phyloP scores from a whole-genome alignment of 2,888 invertebrate genomes.

The Leucozona laternaria region DNA sequence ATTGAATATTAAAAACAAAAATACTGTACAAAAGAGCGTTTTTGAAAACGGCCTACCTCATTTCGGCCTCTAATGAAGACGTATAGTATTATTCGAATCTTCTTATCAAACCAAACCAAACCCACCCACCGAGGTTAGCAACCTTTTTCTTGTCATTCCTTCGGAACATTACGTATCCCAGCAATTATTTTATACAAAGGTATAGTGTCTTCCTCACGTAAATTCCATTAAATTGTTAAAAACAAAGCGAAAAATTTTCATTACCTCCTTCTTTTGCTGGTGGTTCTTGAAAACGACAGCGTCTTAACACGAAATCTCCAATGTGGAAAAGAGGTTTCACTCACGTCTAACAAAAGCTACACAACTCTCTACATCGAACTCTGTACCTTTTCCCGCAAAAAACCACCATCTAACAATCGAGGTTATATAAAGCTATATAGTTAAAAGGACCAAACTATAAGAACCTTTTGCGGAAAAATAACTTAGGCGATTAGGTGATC shows the following conservation, averaged over 20 bases:
- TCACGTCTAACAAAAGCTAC: background rate
- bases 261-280: conserved; percentile 44
- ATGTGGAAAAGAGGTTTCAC: conserved; percentile 30
- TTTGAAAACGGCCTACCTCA: no score
- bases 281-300: conserved; percentile 5
- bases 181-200: no score
- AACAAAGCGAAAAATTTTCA: conserved; percentile 67
- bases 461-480: conserved; percentile 47
- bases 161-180: conserved; percentile 39
- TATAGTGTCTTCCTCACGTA: conserved; percentile 66
- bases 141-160: background rate
- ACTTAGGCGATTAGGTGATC: conserved; percentile 69
- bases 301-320: conserved; percentile 1
- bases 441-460: conserved; percentile 38
- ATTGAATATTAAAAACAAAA: no score
- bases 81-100: no score
- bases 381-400: background rate
- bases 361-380: background rate
- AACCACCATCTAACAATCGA: conserved; percentile 17
- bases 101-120: background rate
- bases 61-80: no score
- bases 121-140: conserved; percentile 26
- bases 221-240: conserved; percentile 73
- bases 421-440: background rate
- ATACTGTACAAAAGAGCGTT: no score